Evolutionary conservation across 2,113 vertebrate species (phyloP).

Genomic region (Beaufortia kweichowensis): DNA sequence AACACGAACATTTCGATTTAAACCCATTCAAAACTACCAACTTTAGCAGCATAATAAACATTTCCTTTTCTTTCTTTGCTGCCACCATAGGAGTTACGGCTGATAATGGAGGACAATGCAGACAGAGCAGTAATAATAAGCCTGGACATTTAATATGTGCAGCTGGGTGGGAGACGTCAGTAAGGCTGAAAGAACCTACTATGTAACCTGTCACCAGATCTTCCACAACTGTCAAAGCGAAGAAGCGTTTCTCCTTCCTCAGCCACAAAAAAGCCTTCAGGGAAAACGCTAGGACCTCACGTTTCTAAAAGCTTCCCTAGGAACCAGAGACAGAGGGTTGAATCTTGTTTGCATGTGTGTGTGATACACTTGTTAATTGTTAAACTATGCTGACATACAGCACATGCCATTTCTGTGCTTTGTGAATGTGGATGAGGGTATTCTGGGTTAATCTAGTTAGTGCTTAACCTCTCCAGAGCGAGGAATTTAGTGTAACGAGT

Average conservation of each 20-base stretch:
- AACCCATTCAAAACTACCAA: neutral
- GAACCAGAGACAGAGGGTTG: neutral
- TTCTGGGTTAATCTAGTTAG: slow-evolving; percentile 44
- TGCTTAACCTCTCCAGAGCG: slow-evolving; percentile 5
- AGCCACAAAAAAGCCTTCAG: slow-evolving; percentile 25
- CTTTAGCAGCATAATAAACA: neutral
- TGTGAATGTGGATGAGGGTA: neutral
- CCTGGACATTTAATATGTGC: slow-evolving; percentile 62
- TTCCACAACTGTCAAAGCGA: slow-evolving; percentile 57
- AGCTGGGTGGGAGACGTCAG: slow-evolving; percentile 30
- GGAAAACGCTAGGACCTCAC: neutral
- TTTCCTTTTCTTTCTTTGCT: slow-evolving; percentile 11
- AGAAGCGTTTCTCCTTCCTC: slow-evolving; percentile 60
- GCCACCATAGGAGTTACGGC: neutral
- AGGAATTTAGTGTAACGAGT: slow-evolving; percentile 11
- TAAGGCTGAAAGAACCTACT: slow-evolving; percentile 65
- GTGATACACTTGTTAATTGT: slow-evolving; percentile 38
- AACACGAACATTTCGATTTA: too few species aligned
- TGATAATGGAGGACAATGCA: slow-evolving; percentile 36
- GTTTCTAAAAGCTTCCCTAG: slow-evolving; percentile 5
- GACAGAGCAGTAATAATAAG: slow-evolving; percentile 54
- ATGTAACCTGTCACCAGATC: slow-evolving; percentile 71
- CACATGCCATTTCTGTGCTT: slow-evolving; percentile 1
- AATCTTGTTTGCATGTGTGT: slow-evolving; percentile 17
- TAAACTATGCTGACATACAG: slow-evolving; percentile 35